These are phyloP conservation scores for Podarcis muralis DNA, from an alignment of 2,113 vertebrate genomes.

Conservation along the genomic window DNA sequence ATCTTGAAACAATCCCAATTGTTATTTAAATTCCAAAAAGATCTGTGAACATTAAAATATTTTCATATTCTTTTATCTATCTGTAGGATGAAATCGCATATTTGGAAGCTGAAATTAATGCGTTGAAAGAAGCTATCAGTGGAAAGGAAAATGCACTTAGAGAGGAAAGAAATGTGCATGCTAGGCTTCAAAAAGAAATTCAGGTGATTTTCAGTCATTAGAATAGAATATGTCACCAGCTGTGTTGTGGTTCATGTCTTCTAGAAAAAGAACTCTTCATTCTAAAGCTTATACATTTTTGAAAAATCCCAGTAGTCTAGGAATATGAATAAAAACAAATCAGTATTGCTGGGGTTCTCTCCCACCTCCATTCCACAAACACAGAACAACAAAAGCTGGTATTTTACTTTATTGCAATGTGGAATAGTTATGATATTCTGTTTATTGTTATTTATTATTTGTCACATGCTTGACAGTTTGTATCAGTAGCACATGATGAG, in stretches of 20 bases:
- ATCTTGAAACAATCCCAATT: not conserved
- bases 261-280: not conserved
- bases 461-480: not conserved
- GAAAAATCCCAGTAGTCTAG: not conserved
- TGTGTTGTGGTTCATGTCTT: not conserved
- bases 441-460: not conserved
- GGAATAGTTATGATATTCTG: not conserved
- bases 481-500: not conserved
- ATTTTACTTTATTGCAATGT: not conserved
- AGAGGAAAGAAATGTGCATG: constrained; percentile 71
- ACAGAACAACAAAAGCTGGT: not conserved
- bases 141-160: constrained; percentile 66
- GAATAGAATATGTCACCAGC: constrained; percentile 18
- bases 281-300: not conserved
- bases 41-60: not conserved
- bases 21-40: not conserved
- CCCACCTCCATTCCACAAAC: not conserved
- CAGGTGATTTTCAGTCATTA: constrained; percentile 66
- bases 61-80: constrained; percentile 39
- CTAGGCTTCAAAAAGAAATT: constrained; percentile 79
- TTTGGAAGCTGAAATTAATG: constrained; percentile 66
- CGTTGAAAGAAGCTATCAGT: constrained; percentile 61
- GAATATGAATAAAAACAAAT: not conserved
- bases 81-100: constrained; percentile 73
- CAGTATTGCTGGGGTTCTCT: not conserved